Evolutionary conservation across 2,797 vertebrate species (phyloP).

Genomic region (Siniperca scherzeri): DNA sequence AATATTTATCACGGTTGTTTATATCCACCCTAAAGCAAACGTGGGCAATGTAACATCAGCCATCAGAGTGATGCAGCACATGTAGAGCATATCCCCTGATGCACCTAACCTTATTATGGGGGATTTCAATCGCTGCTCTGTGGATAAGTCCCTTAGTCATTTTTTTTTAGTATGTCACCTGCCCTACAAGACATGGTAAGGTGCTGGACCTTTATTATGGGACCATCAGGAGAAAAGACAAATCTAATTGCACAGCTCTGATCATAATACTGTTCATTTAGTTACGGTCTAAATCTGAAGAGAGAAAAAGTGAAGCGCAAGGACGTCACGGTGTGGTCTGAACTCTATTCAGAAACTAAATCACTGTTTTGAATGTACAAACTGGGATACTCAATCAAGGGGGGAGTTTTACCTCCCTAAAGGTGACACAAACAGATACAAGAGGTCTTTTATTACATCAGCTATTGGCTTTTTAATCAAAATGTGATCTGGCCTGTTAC

Average conservation of each 20-base stretch:
- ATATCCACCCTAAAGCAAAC: slow-evolving; percentile 5
- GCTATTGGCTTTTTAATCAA: background rate
- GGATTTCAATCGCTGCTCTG: background rate
- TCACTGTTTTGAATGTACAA: background rate
- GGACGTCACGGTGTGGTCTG: background rate
- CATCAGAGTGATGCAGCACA: background rate
- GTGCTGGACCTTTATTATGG: background rate
- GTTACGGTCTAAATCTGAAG: background rate
- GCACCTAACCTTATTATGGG: background rate
- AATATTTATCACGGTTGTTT: background rate
- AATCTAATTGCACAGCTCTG: background rate
- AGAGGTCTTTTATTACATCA: background rate
- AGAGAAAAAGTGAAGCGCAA: too few relatives aligned
- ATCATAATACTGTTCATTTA: slow-evolving; percentile 8
- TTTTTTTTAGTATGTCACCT: background rate
- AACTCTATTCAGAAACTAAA: background rate
- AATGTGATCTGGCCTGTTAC: background rate
- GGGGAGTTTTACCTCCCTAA: too few relatives aligned
- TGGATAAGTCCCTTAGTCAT: background rate
- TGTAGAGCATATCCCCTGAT: background rate
- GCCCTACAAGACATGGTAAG: background rate
- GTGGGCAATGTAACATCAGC: background rate
- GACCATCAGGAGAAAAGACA: background rate
- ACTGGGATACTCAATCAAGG: background rate
- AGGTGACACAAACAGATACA: background rate